These are phyloP conservation scores for Branchinecta lindahli DNA, from an alignment of 1,140 invertebrate species.

Conservation along the genomic window DNA sequence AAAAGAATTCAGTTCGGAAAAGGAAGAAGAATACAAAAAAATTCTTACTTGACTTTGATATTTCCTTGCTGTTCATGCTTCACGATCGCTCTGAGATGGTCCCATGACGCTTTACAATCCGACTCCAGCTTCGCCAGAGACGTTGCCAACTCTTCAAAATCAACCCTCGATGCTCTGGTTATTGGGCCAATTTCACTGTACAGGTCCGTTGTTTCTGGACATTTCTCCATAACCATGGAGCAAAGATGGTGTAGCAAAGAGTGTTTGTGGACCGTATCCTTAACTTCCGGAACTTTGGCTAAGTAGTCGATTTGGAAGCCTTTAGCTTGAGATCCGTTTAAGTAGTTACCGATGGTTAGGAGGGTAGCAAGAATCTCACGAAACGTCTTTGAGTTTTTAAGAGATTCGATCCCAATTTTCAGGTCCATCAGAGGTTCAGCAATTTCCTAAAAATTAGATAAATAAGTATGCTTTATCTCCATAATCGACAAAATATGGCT, in stretches of 20 bases:
- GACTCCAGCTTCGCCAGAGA: conserved; percentile 77
- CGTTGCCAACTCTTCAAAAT: conserved; percentile 70
- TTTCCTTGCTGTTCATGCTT: conserved; percentile 81
- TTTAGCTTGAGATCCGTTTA: conserved; percentile 86
- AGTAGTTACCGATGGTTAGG: conserved; percentile 83
- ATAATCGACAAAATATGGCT: neutral
- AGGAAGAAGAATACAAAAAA: no score
- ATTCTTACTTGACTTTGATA: conserved; percentile 62
- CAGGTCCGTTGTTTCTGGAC: conserved; percentile 81
- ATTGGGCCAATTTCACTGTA: conserved; percentile 94
- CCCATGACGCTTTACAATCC: conserved; percentile 95
- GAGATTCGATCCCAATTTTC: conserved; percentile 83
- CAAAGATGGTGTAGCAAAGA: conserved; percentile 92
- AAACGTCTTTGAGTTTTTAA: conserved; percentile 85
- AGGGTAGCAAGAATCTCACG: conserved; percentile 81
- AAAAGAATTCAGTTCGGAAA: no score
- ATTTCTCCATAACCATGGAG: conserved; percentile 92
- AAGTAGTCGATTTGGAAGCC: conserved; percentile 97
- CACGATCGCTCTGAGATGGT: conserved; percentile 84
- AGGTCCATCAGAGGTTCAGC: conserved; percentile 96
- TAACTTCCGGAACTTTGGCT: conserved; percentile 95
- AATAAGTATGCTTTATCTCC: conserved; percentile 17
- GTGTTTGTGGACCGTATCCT: conserved; percentile 97
- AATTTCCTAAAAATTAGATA: conserved; percentile 82
- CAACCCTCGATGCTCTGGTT: conserved; percentile 79